Conservation (phyloP, 2,888 invertebrate genomes). For the Drosophila yooni region DNA sequence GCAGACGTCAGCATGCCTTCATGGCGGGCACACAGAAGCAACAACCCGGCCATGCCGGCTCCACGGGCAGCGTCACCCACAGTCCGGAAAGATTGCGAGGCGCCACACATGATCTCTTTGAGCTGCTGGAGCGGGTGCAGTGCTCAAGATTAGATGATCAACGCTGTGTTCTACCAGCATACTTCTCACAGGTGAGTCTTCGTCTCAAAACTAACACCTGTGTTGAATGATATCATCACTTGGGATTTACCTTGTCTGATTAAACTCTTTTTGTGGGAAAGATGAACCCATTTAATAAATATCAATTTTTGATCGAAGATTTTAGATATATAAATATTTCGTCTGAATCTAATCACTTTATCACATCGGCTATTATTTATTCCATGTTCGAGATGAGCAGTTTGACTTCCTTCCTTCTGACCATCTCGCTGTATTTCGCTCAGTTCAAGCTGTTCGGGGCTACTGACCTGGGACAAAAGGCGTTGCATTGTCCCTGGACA, state of each 20-base stretch:
- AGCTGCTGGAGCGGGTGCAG: conserved; percentile 96
- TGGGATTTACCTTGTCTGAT: neutral
- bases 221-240: neutral
- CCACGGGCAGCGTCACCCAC: conserved; percentile 74
- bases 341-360: no score
- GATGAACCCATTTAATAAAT: neutral
- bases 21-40: conserved; percentile 76
- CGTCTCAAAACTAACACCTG: neutral
- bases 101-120: conserved; percentile 92
- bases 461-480: conserved; percentile 57
- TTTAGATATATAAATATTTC: neutral
- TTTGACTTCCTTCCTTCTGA: no score
- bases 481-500: conserved; percentile 45
- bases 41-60: conserved; percentile 54
- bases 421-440: no score
- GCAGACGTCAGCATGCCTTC: conserved; percentile 89
- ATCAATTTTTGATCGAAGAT: neutral
- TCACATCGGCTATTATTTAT: no score
- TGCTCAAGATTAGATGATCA: conserved; percentile 98
- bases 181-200: conserved; percentile 92
- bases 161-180: conserved; percentile 96
- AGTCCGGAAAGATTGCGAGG: conserved; percentile 86
- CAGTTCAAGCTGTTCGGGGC: neutral
- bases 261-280: neutral
- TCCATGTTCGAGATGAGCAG: neutral